Evolutionary conservation across 2,113 vertebrate genomes (phyloP).

Genomic region (Podarcis raffonei): DNA sequence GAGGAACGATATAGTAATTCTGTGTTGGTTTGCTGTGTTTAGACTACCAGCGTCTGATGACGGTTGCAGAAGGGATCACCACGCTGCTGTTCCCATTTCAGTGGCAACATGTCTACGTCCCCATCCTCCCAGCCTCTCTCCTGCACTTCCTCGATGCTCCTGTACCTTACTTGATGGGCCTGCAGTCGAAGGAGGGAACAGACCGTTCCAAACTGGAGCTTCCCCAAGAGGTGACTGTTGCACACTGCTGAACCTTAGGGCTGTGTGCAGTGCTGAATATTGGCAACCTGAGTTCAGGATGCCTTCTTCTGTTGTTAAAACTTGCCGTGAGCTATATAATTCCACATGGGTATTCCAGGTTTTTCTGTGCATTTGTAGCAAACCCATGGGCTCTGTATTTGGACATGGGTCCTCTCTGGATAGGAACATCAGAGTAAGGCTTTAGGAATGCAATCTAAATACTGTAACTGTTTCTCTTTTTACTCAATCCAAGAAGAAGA

Average conservation of each 20-base stretch:
- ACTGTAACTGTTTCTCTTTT: background rate
- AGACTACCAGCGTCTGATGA: constrained; percentile 98
- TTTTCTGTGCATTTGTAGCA: background rate
- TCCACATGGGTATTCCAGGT: background rate
- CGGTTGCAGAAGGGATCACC: constrained; percentile 90
- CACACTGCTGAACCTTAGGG: background rate
- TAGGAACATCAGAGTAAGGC: background rate
- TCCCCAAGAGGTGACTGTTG: constrained; percentile 89
- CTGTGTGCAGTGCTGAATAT: background rate
- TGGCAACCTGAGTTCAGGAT: background rate
- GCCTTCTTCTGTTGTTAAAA: background rate
- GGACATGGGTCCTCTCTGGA: background rate
- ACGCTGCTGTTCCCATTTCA: constrained; percentile 95
- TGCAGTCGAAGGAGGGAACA: constrained; percentile 91
- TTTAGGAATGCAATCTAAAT: background rate
- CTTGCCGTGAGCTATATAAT: background rate
- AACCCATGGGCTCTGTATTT: background rate
- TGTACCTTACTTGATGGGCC: constrained; percentile 95
- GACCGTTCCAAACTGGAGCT: constrained; percentile 94
- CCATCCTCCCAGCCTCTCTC: constrained; percentile 92
- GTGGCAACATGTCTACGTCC: constrained; percentile 97
- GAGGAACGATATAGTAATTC: background rate
- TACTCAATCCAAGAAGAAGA: background rate
- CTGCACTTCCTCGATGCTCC: constrained; percentile 96
- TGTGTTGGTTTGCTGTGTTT: constrained; percentile 38